Conservation (phyloP, 2,113 vertebrate genomes). For the Morone chrysops region DNA sequence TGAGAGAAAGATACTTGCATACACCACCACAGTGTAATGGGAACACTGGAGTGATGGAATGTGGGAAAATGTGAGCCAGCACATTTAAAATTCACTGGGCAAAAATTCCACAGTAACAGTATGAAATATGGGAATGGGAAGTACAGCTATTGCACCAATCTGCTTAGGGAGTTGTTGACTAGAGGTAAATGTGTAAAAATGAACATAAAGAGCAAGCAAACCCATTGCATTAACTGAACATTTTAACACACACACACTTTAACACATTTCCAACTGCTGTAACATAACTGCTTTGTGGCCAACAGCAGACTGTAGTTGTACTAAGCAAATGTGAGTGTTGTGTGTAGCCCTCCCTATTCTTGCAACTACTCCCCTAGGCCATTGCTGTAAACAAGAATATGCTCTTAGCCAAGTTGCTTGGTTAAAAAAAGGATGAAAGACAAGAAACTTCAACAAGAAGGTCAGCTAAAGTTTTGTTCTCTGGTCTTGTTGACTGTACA, state of each 20-base stretch:
- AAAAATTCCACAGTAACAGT: constrained; percentile 25
- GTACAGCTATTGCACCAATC: neutral
- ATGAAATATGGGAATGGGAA: constrained; percentile 11
- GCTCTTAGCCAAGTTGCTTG: constrained; percentile 62
- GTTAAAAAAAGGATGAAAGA: constrained; percentile 62
- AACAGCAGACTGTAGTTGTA: constrained; percentile 14
- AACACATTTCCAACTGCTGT: constrained; percentile 1
- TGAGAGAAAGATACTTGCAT: neutral
- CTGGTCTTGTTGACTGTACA: neutral
- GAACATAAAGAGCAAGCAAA: constrained; percentile 19
- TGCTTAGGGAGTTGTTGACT: constrained; percentile 33
- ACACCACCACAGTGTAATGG: neutral
- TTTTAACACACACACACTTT: constrained; percentile 8
- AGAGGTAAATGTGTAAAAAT: constrained; percentile 21
- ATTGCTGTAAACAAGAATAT: constrained; percentile 74
- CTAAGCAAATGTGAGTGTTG: constrained; percentile 48
- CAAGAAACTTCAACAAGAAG: constrained; percentile 41
- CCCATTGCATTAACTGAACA: constrained; percentile 17
- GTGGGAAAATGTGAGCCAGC: constrained; percentile 9
- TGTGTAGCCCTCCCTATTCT: constrained; percentile 45
- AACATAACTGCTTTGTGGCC: constrained; percentile 12
- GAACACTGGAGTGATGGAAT: constrained; percentile 9
- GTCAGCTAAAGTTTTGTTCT: constrained; percentile 40
- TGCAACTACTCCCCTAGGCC: constrained; percentile 49
- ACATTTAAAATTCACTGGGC: neutral